Percentiles rank a stretch among this genome's conserved stretches.
phyloP scores from a whole-genome alignment of 2,797 vertebrate genomes.

The Bothrops alternatus region DNA sequence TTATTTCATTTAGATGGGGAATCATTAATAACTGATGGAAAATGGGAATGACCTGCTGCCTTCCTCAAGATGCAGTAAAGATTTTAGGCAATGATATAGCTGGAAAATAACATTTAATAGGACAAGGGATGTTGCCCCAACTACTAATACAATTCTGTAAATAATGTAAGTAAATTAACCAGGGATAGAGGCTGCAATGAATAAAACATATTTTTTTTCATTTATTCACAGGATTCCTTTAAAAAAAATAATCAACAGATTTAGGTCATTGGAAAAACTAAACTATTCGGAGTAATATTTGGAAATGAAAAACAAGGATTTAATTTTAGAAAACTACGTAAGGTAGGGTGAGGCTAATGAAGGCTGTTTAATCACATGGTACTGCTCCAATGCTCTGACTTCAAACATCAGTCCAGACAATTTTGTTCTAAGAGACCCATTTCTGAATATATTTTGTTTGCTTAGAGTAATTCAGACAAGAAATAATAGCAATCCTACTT shows the following conservation, averaged over 20 bases:
- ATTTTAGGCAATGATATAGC: slow-evolving; percentile 59
- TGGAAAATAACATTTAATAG: slow-evolving; percentile 64
- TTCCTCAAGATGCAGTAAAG: slow-evolving; percentile 51
- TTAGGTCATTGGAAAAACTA: slow-evolving; percentile 38
- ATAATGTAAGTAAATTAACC: slow-evolving; percentile 71
- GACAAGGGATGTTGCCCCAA: slow-evolving; percentile 52
- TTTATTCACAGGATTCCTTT: slow-evolving; percentile 45
- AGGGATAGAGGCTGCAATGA: slow-evolving; percentile 57
- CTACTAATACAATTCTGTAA: slow-evolving; percentile 67
- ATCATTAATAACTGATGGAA: slow-evolving; percentile 63
- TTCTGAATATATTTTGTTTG: background rate
- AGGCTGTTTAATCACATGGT: slow-evolving; percentile 7
- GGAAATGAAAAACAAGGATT: slow-evolving; percentile 9
- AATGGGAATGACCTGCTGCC: slow-evolving; percentile 52
- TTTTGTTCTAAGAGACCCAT: background rate
- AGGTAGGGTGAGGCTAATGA: background rate
- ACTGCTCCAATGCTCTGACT: background rate
- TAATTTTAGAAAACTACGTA: background rate
- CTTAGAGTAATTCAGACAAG: background rate
- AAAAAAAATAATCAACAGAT: slow-evolving; percentile 49
- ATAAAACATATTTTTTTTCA: slow-evolving; percentile 65
- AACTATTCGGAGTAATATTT: background rate
- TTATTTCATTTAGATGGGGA: slow-evolving; percentile 60
- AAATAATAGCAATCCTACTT: background rate
- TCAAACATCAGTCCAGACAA: slow-evolving; percentile 2